phyloP scores from a whole-genome alignment of 2,888 invertebrate species.

The Sepioteuthis lessoniana region DNA sequence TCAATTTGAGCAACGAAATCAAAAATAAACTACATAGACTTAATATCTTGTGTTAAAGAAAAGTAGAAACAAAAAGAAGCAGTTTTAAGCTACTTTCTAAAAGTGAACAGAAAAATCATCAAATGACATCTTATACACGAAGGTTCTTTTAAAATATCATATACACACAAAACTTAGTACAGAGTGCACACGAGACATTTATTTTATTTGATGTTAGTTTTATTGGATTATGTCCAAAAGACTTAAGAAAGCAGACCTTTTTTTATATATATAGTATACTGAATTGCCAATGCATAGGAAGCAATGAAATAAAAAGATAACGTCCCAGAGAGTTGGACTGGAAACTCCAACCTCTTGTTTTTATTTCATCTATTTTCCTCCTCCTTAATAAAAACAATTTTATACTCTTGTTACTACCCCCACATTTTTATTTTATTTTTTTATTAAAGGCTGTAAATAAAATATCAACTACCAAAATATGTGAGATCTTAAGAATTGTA shows the following conservation, averaged over 20 bases:
- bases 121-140: background rate
- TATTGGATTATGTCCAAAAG: background rate
- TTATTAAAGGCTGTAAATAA: background rate
- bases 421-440: background rate
- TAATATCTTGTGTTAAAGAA: background rate
- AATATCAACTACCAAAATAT: conserved; percentile 14
- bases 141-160: background rate
- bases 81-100: background rate
- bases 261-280: background rate
- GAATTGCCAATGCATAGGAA: background rate
- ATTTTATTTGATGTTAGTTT: background rate
- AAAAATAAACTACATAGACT: background rate
- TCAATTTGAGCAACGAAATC: background rate
- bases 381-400: conserved; percentile 33
- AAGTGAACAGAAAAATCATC: background rate
- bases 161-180: background rate
- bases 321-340: background rate
- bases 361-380: conserved; percentile 21
- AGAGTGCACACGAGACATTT: background rate
- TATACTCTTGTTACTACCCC: background rate
- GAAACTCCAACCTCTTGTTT: conserved; percentile 20
- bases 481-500: conserved; percentile 23
- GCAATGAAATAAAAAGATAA: conserved; percentile 10
- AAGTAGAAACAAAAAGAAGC: too few relatives aligned
- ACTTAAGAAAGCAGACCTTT: background rate